Evolutionary conservation across 2,888 invertebrate species (phyloP), one percentile per base, ranked within the genome.

Genomic region (Drosophila robusta): DNA sequence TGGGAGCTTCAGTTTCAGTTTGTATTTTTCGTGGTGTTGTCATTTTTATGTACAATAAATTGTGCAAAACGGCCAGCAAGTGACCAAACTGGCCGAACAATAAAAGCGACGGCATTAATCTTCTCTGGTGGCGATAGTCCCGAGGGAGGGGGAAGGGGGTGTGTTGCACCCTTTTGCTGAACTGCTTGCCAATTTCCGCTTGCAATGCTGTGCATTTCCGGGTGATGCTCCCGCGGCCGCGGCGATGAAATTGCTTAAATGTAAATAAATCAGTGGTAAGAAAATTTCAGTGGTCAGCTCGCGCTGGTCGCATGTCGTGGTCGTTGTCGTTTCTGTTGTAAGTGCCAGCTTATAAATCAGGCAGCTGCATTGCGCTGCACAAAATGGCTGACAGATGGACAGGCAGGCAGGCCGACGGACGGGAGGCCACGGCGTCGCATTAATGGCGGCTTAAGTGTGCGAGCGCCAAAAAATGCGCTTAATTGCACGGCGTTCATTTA

Each of bases 211-310:
- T 67, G 78, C 80, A 69, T 80, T 88, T 84, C 89, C 87, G 80
- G 45, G 14, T 42, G 44, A 29, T 34, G 32, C 32, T 54, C 26
- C 24, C 41, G 56, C 16, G 75, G 64, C 41, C 52, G 56, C 66
- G 80, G 83, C 89, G 88, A 72, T 87, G 89, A 89, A 89, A 90
- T 89, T 90, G 89, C 89, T 88, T 89, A 87, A 84, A 89, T 85
- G 79, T 79, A 87, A 84, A 90, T 89, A 89, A 89, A 89, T 89
- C 89, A 90, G 87, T 75, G 78, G 89, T 85, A 84, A 84, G 88
- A 83, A 90, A 90, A 90, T 88, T 89, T 88, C 88, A 89, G 89
- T 83, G 89, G 89, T 89, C 89, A 86, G 50, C 62, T 52, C 60
- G 62, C 26, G 39, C 57, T 65, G 61, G 38, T 58, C 38, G 50